These are phyloP conservation scores for Drosophila orosa DNA, from an alignment of 1,140 invertebrate species.

Conservation along the genomic window DNA sequence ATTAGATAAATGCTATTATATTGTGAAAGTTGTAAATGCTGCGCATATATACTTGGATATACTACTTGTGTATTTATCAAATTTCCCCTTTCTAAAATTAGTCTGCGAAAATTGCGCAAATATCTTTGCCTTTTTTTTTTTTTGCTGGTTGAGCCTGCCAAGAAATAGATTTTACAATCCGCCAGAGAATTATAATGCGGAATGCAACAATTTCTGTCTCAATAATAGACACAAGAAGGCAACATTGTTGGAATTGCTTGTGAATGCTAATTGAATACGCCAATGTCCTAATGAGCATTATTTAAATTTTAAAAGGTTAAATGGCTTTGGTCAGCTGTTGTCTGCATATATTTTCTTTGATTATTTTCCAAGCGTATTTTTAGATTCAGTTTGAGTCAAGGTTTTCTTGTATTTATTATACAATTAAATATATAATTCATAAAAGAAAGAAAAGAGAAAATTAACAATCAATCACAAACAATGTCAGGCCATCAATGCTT, in stretches of 20 bases:
- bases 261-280: conserved; percentile 70
- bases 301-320: conserved; percentile 22
- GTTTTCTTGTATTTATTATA: neutral
- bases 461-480: conserved; percentile 5
- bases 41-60: conserved; percentile 1
- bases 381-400: neutral
- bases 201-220: conserved; percentile 41
- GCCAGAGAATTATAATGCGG: conserved; percentile 25
- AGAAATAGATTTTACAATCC: conserved; percentile 28
- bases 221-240: conserved; percentile 11
- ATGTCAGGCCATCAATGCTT: neutral
- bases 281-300: conserved; percentile 41
- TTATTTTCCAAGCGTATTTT: neutral
- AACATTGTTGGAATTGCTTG: conserved; percentile 59
- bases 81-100: conserved; percentile 52
- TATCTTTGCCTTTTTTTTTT: neutral
- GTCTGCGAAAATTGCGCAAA: conserved; percentile 23
- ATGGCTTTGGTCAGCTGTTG: conserved; percentile 24
- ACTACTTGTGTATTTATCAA: conserved; percentile 36
- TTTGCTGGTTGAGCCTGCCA: conserved; percentile 8
- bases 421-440: conserved; percentile 5
- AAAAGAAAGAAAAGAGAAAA: neutral
- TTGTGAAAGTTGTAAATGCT: conserved; percentile 52
- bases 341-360: conserved; percentile 17
- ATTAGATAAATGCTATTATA: conserved; percentile 56